Evolutionary conservation across 2,888 invertebrate genomes (phyloP).

Genomic region (Cacoxenus indagator): DNA sequence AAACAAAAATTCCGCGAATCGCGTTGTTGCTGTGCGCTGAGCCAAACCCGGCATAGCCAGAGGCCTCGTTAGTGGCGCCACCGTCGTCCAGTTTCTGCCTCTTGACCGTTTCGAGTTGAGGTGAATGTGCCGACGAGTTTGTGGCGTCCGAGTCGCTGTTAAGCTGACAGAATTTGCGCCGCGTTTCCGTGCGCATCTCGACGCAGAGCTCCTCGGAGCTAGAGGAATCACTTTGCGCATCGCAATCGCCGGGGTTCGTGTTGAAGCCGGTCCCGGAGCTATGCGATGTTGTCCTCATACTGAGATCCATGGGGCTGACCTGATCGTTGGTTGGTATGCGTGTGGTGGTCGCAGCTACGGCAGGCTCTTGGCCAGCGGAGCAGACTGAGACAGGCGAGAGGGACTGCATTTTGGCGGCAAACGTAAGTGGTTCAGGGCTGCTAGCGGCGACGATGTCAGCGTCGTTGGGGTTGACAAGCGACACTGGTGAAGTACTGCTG

Average conservation of each 20-base stretch:
- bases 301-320: constrained; percentile 85
- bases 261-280: constrained; percentile 63
- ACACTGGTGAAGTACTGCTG: not conserved
- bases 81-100: constrained; percentile 53
- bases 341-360: constrained; percentile 40
- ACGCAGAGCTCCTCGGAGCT: constrained; percentile 48
- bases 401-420: constrained; percentile 63
- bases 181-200: constrained; percentile 43
- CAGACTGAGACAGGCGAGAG: constrained; percentile 66
- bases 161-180: constrained; percentile 63
- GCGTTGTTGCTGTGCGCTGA: constrained; percentile 59
- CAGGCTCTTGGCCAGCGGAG: constrained; percentile 56
- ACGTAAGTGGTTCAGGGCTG: constrained; percentile 50
- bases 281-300: constrained; percentile 77
- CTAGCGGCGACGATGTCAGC: constrained; percentile 23
- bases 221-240: constrained; percentile 55
- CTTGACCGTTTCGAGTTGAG: constrained; percentile 48
- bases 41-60: constrained; percentile 38
- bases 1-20: constrained; percentile 65
- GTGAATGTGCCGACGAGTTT: constrained; percentile 31
- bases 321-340: constrained; percentile 68
- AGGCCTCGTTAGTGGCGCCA: constrained; percentile 35
- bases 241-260: constrained; percentile 46
- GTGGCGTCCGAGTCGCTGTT: constrained; percentile 47
- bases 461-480: not conserved